Evolutionary conservation across 1,140 invertebrate species (phyloP).

Genomic region (Drosophila hydei): DNA sequence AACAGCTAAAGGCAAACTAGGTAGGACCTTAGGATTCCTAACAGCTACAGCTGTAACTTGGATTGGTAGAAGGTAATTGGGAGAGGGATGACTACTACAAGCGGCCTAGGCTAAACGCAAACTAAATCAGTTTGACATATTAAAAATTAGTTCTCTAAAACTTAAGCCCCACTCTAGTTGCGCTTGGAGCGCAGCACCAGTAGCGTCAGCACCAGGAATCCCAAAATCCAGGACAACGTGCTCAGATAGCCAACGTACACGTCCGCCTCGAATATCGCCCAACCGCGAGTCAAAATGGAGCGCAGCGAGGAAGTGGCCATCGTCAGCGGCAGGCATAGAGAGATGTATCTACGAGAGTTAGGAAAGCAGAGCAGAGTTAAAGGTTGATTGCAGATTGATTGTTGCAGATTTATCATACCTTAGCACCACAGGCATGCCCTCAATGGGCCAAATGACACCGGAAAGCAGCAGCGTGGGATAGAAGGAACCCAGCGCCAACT

Average conservation of each 20-base stretch:
- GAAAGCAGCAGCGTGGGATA: conserved; percentile 96
- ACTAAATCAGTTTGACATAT: conserved; percentile 46
- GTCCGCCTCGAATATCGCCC: conserved; percentile 91
- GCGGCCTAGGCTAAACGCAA: conserved; percentile 57
- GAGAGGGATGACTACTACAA: conserved; percentile 46
- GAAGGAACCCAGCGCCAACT: conserved; percentile 96
- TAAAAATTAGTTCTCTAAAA: conserved; percentile 53
- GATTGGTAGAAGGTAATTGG: conserved; percentile 13
- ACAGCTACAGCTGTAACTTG: conserved; percentile 9
- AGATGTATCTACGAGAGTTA: conserved; percentile 87
- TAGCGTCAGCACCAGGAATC: conserved; percentile 93
- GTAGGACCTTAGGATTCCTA: conserved; percentile 40
- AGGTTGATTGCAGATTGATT: background rate
- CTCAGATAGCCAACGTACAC: conserved; percentile 95
- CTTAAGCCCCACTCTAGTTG: conserved; percentile 84
- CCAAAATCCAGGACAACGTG: conserved; percentile 93
- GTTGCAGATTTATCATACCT: conserved; percentile 71
- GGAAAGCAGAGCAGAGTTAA: background rate
- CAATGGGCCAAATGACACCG: conserved; percentile 95
- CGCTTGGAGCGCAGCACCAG: conserved; percentile 91
- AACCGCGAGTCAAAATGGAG: conserved; percentile 95
- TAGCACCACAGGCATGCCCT: conserved; percentile 94
- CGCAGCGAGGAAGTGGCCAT: conserved; percentile 95
- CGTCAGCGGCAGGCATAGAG: conserved; percentile 94
- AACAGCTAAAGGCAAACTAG: conserved; percentile 7